A percentile compares a stretch with the other conserved stretches of the same genome.
Conservation (phyloP, 2,888 invertebrate genomes). For the Cataglyphis altisquamis region DNA sequence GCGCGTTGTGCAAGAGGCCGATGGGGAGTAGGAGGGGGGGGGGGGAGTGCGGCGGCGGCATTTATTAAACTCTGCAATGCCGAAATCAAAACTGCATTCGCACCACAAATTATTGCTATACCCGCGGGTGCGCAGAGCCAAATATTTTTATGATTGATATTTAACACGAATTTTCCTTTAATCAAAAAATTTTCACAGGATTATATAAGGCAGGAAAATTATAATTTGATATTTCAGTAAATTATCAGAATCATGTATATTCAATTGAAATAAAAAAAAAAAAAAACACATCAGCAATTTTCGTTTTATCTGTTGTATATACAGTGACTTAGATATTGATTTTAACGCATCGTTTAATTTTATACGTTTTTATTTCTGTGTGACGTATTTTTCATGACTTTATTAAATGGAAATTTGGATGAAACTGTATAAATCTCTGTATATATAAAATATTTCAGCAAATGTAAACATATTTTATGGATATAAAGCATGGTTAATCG, state of each 20-base stretch:
- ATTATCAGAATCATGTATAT: not conserved
- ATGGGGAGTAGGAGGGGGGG: no score
- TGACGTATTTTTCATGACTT: constrained; percentile 27
- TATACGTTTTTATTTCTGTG: not conserved
- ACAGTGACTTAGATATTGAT: not conserved
- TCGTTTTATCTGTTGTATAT: not conserved
- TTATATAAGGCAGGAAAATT: not conserved
- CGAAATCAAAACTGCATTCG: constrained; percentile 50
- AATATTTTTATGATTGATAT: constrained; percentile 13
- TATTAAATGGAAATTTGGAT: constrained; percentile 13
- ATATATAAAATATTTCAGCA: constrained; percentile 11
- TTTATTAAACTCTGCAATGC: constrained; percentile 26
- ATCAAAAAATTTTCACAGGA: not conserved
- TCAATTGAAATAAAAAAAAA: not conserved
- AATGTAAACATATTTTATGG: constrained; percentile 39
- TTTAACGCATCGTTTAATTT: constrained; percentile 12
- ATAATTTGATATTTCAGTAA: not conserved
- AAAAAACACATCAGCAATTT: not conserved
- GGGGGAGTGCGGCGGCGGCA: not conserved
- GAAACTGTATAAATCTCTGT: not conserved
- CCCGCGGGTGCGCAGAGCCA: not conserved
- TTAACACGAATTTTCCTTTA: not conserved
- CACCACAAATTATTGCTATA: constrained; percentile 13
- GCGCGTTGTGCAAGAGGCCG: constrained; percentile 12
- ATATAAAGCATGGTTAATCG: constrained; percentile 39